Evolutionary conservation across 1,140 invertebrate genomes (phyloP).

Genomic region (Melipona quadrifasciata): DNA sequence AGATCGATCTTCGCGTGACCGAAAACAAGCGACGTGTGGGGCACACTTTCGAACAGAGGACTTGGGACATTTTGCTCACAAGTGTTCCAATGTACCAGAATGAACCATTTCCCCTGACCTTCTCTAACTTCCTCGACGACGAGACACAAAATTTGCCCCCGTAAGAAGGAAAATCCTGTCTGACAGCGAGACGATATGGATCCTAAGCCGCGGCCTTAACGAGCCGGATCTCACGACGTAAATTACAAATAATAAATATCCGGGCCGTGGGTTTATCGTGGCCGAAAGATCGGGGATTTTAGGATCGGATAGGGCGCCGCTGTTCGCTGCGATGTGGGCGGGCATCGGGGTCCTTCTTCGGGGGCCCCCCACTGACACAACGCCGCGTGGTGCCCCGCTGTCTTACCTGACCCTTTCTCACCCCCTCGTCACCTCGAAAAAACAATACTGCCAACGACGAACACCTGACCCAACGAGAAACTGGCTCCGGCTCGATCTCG

Average conservation of each 20-base stretch:
- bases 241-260: conserved; percentile 79
- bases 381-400: conserved; percentile 58
- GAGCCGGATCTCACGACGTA: conserved; percentile 68
- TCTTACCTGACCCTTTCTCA: conserved; percentile 51
- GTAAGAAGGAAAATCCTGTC: not conserved
- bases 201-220: conserved; percentile 46
- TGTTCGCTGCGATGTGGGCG: conserved; percentile 72
- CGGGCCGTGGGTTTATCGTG: conserved; percentile 70
- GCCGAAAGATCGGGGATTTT: conserved; percentile 71
- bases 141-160: conserved; percentile 1
- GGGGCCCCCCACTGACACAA: conserved; percentile 57
- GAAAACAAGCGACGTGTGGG: not conserved
- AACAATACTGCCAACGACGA: conserved; percentile 47
- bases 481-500: conserved; percentile 27
- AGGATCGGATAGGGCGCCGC: conserved; percentile 59
- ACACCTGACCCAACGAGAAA: conserved; percentile 50
- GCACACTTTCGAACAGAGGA: not conserved
- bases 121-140: not conserved
- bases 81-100: not conserved
- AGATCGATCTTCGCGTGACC: conserved; percentile 10
- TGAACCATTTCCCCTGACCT: too few relatives aligned
- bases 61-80: conserved; percentile 28
- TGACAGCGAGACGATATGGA: conserved; percentile 10
- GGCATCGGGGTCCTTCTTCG: conserved; percentile 62
- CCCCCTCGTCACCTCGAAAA: conserved; percentile 52